Evolutionary conservation across 2,797 vertebrate genomes (phyloP), one percentile per base, ranked within the genome.

Genomic region (Phyllotis vaccarum): DNA sequence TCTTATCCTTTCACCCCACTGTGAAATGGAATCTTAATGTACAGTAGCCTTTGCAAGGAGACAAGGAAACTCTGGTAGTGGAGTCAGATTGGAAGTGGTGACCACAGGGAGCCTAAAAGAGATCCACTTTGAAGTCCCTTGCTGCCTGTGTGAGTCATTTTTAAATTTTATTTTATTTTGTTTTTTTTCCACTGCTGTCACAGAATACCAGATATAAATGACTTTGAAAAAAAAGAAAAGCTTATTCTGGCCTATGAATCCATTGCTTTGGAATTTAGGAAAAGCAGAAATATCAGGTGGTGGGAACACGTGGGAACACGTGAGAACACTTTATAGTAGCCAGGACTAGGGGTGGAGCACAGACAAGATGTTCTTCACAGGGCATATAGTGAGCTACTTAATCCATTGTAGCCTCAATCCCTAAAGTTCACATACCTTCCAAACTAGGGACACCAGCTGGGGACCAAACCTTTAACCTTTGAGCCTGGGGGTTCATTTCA

Each of bases 21-120:
- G 94, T 95, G 97, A 97, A 94, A 96, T 91, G 93, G 94, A 96
- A 93, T 97, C 96, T 94, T 96, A 97, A 96, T 91, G 89, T 91
- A 96, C 95, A 96, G 82, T 74, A 29, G 64, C 37, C 68, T 75
- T 89, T 3, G 22, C n/a, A n/a, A 89, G 90, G 92, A 58, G 79
- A 87, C 37, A 79, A 70, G 64, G 37, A 97, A 97, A 91, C 80
- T 92, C 96, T 21, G 91, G 95, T 8, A 16, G n/a, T 82, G 76
- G 95, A 98, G 46, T 49, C 37, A 17, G 88, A 91, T 24, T 0
- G 5, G 70, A 74, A 66, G 64, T 37, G 17, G 12, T 40, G 34
- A 12, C 54, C 3, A 0, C 2, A 22, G 34, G 54, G 29, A 58
- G 31, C 54, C 13, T 52, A 52, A 40, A 37, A 0, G n/a, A 52